Conservation (phyloP, 2,888 invertebrate genomes). For the Pemphredon lugubris region DNA sequence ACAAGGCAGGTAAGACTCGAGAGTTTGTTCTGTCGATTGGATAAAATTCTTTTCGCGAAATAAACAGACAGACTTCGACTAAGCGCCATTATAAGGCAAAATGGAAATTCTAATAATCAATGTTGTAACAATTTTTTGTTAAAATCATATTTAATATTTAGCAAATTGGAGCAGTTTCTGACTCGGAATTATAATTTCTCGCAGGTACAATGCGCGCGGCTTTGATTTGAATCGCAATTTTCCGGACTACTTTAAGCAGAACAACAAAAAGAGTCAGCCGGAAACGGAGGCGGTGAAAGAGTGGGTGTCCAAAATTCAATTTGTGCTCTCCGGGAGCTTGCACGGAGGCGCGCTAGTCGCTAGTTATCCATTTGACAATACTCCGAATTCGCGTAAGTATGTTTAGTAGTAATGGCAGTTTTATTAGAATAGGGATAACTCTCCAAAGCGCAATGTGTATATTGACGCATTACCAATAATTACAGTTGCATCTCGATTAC, state of each 20-base stretch:
- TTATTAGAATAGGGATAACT: background rate
- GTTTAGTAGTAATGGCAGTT: too few species aligned
- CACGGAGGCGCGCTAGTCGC: conserved; percentile 98
- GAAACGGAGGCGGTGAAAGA: conserved; percentile 97
- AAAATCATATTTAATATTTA: too few species aligned
- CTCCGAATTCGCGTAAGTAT: conserved; percentile 93
- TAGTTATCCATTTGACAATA: conserved; percentile 98
- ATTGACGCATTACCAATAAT: too few species aligned
- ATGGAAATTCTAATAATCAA: too few species aligned
- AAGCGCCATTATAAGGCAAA: too few species aligned
- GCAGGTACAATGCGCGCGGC: conserved; percentile 92
- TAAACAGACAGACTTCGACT: too few species aligned
- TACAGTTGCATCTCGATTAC: too few species aligned
- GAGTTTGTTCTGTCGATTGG: background rate
- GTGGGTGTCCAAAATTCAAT: conserved; percentile 96
- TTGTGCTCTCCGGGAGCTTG: conserved; percentile 95
- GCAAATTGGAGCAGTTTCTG: too few species aligned
- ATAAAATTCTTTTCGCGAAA: too few species aligned
- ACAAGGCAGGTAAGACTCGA: conserved; percentile 88
- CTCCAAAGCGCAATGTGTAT: too few species aligned
- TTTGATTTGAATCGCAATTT: conserved; percentile 98
- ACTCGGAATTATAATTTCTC: too few species aligned
- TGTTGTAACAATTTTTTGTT: too few species aligned
- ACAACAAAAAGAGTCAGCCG: conserved; percentile 94
- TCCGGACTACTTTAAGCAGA: conserved; percentile 96